Evolutionary conservation across 2,113 vertebrate species (phyloP).

Genomic region (Ailurus styani): DNA sequence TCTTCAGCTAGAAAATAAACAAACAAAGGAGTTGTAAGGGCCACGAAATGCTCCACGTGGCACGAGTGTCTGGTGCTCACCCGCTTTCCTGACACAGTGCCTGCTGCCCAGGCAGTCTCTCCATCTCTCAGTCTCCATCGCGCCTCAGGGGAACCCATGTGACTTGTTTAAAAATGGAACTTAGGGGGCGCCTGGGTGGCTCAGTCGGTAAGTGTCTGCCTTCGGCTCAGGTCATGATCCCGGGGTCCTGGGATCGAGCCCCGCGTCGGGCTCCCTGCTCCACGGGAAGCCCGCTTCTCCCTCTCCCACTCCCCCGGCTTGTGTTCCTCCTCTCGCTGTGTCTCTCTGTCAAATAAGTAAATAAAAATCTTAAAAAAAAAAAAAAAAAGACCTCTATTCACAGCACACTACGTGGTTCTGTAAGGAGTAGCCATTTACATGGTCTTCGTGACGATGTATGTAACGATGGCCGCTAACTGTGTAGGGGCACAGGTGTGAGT

Average conservation of each 20-base stretch:
- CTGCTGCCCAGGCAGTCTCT: background rate
- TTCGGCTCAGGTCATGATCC: no score
- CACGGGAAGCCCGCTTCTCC: no score
- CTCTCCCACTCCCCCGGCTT: no score
- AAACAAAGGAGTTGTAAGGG: background rate
- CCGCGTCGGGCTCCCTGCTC: no score
- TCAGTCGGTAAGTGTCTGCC: no score
- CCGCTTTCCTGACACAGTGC: background rate
- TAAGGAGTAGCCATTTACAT: background rate
- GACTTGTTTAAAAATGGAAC: background rate
- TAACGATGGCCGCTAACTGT: background rate
- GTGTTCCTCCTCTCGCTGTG: no score
- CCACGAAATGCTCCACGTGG: background rate
- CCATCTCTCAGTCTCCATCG: background rate
- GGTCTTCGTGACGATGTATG: background rate
- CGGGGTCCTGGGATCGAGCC: no score
- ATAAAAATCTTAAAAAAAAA: no score
- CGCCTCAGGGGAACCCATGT: background rate
- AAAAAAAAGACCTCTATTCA: background rate
- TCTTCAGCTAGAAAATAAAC: slow-evolving; percentile 53
- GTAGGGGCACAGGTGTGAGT: background rate
- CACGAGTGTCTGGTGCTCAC: background rate
- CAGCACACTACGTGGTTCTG: background rate
- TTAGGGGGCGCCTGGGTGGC: no score
- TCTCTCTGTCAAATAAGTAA: no score